Percentiles rank a stretch among this genome's conserved stretches.
These are phyloP conservation scores for Rhombomys opimus DNA, from an alignment of 2,113 vertebrate genomes.

Conservation along the genomic window DNA sequence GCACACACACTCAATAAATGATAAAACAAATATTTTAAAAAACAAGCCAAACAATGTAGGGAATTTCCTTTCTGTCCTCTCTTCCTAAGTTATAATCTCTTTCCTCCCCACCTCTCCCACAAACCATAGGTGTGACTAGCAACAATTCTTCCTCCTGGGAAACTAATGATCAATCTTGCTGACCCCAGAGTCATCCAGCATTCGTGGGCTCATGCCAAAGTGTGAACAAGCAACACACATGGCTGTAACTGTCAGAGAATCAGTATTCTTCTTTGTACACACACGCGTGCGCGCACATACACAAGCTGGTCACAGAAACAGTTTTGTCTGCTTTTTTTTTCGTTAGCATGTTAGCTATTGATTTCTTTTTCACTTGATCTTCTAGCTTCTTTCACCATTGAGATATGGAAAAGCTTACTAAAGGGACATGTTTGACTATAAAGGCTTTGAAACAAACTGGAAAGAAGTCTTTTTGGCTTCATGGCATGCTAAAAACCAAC, in stretches of 20 bases:
- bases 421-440: neutral
- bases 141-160: neutral
- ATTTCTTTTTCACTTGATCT: neutral
- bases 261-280: no score
- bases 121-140: neutral
- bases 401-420: neutral
- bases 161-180: slow-evolving; percentile 13
- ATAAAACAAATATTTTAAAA: neutral
- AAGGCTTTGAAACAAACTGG: neutral
- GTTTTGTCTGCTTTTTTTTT: neutral
- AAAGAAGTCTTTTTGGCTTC: neutral
- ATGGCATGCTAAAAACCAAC: neutral
- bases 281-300: neutral
- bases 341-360: neutral
- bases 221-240: neutral
- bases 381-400: neutral
- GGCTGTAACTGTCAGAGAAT: neutral
- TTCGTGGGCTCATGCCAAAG: neutral
- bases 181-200: neutral
- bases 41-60: neutral
- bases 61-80: neutral
- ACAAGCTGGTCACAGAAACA: neutral
- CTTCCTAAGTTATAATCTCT: neutral
- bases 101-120: neutral
- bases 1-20: neutral